Evolutionary conservation across 2,113 vertebrate genomes (phyloP).

Genomic region (Nibea coibor): DNA sequence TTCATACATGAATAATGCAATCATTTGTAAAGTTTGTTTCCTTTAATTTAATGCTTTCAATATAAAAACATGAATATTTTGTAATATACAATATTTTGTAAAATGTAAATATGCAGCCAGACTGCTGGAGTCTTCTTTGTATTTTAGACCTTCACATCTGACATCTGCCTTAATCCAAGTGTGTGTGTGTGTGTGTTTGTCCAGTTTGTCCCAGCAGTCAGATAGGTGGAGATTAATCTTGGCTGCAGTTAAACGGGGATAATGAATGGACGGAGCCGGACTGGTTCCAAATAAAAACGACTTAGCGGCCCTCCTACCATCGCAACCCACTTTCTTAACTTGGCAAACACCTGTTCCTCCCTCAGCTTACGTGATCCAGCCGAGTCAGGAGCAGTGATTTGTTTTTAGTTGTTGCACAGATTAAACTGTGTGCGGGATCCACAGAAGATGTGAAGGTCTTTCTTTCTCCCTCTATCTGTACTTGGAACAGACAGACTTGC

Average conservation of each 20-base stretch:
- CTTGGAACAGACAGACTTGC: background rate
- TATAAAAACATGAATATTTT: background rate
- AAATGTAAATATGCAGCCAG: background rate
- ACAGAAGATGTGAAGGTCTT: background rate
- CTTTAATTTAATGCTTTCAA: background rate
- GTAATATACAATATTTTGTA: too few species aligned
- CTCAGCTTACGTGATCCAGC: background rate
- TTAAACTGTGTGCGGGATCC: background rate
- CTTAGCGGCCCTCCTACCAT: background rate
- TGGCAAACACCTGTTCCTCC: background rate
- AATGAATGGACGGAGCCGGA: constrained; percentile 19
- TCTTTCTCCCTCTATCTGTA: background rate
- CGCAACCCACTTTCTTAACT: background rate
- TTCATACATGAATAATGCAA: background rate
- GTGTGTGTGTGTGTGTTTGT: background rate
- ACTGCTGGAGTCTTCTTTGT: background rate
- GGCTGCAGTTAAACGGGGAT: constrained; percentile 24
- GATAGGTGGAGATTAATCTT: constrained; percentile 46
- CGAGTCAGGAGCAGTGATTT: background rate
- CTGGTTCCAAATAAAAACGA: background rate
- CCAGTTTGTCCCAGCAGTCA: background rate
- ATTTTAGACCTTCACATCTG: background rate
- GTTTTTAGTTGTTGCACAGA: background rate
- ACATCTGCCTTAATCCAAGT: constrained; percentile 36
- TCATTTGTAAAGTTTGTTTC: background rate